phyloP scores from a whole-genome alignment of 2,797 vertebrate genomes.

The Harpagifer antarcticus region DNA sequence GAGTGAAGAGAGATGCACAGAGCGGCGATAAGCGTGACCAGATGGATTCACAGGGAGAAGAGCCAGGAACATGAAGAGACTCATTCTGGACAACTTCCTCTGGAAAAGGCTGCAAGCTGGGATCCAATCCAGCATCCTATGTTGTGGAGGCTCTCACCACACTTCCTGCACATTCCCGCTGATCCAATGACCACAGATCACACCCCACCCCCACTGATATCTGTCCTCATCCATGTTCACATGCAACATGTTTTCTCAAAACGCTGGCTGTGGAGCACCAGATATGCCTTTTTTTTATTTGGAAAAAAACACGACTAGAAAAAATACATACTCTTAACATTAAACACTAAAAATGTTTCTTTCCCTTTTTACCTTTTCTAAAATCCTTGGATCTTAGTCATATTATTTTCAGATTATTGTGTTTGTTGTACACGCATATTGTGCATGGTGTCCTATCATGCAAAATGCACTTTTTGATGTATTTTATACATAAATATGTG shows the following conservation, averaged over 20 bases:
- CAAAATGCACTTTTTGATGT: no score
- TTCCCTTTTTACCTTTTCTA: neutral
- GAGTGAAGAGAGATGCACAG: conserved; percentile 16
- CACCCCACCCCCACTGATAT: neutral
- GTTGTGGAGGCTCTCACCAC: conserved; percentile 29
- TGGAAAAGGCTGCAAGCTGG: conserved; percentile 47
- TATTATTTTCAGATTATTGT: conserved; percentile 7
- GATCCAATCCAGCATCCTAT: conserved; percentile 44
- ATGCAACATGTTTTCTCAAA: conserved; percentile 7
- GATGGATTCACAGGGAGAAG: conserved; percentile 53
- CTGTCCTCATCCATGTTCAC: neutral
- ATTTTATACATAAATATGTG: no score
- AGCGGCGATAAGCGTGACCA: conserved; percentile 38
- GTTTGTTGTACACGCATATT: neutral
- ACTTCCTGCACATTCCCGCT: conserved; percentile 23
- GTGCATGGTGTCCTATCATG: no score
- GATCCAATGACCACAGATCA: conserved; percentile 21
- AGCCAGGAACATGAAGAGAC: conserved; percentile 64
- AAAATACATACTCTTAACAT: neutral
- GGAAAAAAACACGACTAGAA: neutral
- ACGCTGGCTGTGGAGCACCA: neutral
- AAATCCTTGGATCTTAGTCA: neutral
- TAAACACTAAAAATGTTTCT: neutral
- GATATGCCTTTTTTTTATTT: neutral
- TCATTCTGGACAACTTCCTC: conserved; percentile 62